phyloP scores from a whole-genome alignment of 2,888 invertebrate species.

The Drosophila rubida region DNA sequence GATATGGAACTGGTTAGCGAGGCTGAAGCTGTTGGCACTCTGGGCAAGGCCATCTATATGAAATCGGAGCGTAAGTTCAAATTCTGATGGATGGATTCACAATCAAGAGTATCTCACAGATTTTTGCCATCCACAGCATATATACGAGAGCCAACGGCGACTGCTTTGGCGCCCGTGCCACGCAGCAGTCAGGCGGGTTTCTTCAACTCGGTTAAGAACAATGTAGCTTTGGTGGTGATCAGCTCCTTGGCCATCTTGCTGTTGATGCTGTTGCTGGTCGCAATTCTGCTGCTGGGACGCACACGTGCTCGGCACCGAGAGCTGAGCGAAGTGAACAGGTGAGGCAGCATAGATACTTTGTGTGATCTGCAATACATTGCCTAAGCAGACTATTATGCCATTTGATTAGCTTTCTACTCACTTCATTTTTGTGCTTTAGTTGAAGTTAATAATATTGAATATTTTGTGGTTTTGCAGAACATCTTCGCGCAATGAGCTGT shows the following conservation, averaged over 20 bases:
- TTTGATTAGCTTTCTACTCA: no score
- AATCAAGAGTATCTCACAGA: neutral
- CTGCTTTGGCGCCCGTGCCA: constrained; percentile 84
- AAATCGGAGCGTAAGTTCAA: constrained; percentile 92
- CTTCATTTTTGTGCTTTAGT: no score
- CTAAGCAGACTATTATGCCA: no score
- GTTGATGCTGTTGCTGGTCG: constrained; percentile 81
- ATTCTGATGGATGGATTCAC: neutral
- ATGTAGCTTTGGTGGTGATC: constrained; percentile 82
- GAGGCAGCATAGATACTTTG: neutral
- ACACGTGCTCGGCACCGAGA: constrained; percentile 74
- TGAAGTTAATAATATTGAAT: neutral
- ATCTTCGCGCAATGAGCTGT: constrained; percentile 81
- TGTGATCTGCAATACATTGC: no score
- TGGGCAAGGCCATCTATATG: constrained; percentile 91
- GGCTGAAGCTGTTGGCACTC: constrained; percentile 90
- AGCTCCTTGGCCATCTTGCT: constrained; percentile 82
- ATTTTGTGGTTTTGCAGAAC: constrained; percentile 54
- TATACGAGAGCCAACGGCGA: constrained; percentile 84
- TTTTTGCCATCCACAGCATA: constrained; percentile 77
- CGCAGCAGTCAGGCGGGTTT: constrained; percentile 79
- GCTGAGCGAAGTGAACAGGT: constrained; percentile 80
- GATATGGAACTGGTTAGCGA: constrained; percentile 93
- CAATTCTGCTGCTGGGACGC: constrained; percentile 82
- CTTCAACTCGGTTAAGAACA: constrained; percentile 82